Base-by-base conservation (phyloP, 2,888 invertebrate genomes). In the Hoplodrina ambigua region DNA sequence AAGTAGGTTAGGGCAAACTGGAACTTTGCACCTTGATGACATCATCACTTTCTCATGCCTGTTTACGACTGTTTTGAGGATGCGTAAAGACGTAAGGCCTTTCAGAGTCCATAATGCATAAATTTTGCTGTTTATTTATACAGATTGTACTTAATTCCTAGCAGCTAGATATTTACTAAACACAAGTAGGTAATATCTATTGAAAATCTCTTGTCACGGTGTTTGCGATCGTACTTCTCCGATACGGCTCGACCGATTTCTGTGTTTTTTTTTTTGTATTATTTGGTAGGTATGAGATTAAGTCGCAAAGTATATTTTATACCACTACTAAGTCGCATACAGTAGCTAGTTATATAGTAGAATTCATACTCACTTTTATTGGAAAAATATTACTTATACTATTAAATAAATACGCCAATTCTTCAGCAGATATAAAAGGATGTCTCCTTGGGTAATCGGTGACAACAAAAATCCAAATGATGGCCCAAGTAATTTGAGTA, bases 401-500 rank as follows among this genome's bases (percentile, higher is more conserved):
- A 62, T 95, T 96, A 46, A 92, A 92, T 73, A 98, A 97, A 80
- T 96, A 97, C 2, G 94, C 91, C 58, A 96, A 93, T 88, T 98
- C 97, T 53, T 96, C 96, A 4, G 95, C 91, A 7, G 95, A 93
- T 69, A 97, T 97, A 52, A 95, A 96, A 0, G 94, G 94, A 85
- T 97, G 97, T 69, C 95, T 93, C 4, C 91, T 93, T 0, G 97
- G 98, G 54, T 94, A 96, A 87, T 98, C 97, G 0, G 96, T 96
- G 0, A 97, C 96, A 7, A 97, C 70, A 17, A 96, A 78, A 30
- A 96, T 94, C 97, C 97, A 97, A 0, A 96, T 70, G 0, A 93
- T 56, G 0, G 96, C 92, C 92, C 97, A 97, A 0, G 96, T 15
- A 0, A 96, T 85, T 85, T 97, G 96, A 8, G 96, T 83, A 0